Percentiles rank a stretch among this genome's conserved stretches.
Conservation (phyloP, 2,797 vertebrate species). For the Falco cherrug region DNA sequence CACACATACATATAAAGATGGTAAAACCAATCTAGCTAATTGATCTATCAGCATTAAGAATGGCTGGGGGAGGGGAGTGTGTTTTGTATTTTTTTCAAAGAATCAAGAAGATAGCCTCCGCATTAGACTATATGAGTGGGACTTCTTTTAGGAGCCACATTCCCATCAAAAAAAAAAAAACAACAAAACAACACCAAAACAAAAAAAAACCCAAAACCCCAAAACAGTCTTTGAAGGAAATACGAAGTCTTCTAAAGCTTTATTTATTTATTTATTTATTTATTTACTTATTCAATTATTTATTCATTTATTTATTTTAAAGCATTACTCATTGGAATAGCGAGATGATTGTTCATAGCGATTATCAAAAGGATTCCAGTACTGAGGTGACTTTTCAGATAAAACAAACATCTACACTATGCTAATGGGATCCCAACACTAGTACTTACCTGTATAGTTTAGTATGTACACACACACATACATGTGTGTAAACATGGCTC, state of each 20-base stretch:
- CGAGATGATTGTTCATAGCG: neutral
- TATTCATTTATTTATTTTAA: slow-evolving; percentile 41
- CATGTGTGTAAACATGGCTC: neutral
- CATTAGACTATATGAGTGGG: neutral
- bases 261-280: slow-evolving; percentile 44
- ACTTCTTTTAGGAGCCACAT: neutral
- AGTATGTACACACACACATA: neutral
- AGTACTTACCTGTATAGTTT: neutral
- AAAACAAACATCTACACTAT: slow-evolving; percentile 13
- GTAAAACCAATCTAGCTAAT: slow-evolving; percentile 33
- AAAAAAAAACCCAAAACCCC: too few relatives aligned
- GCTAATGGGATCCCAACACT: neutral
- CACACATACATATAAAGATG: neutral
- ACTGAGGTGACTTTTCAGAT: neutral
- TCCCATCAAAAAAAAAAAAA: neutral
- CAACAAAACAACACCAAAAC: neutral
- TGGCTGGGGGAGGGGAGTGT: neutral
- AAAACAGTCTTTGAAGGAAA: neutral
- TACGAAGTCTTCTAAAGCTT: neutral
- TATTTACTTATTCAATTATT: slow-evolving; percentile 35
- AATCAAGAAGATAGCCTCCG: neutral
- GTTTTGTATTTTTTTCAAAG: neutral
- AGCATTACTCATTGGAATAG: neutral
- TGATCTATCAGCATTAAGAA: neutral
- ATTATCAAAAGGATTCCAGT: slow-evolving; percentile 21